A percentile compares a stretch with the other conserved stretches of the same genome.
Conservation (phyloP, 2,888 invertebrate species). For the Polydrusus cervinus region DNA sequence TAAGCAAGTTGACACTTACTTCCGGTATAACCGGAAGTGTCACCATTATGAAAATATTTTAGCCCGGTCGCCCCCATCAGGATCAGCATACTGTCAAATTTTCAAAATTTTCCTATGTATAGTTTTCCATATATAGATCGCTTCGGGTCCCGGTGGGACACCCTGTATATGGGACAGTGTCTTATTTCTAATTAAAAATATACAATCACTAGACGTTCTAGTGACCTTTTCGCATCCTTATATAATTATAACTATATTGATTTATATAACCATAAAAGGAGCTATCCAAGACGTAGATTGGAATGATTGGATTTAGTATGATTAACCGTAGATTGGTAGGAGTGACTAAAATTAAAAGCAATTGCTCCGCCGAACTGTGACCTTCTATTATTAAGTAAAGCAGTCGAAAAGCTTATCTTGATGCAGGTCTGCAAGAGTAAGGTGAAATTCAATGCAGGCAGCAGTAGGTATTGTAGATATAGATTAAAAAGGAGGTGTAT, state of each 20-base stretch:
- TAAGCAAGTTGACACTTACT: no score
- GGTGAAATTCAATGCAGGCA: conserved; percentile 14
- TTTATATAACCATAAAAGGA: conserved; percentile 19
- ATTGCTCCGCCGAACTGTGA: conserved; percentile 3
- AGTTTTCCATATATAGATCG: no score
- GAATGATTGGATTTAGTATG: neutral
- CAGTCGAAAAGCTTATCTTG: conserved; percentile 15
- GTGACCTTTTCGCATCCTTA: neutral
- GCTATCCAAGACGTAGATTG: neutral
- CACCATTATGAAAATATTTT: no score
- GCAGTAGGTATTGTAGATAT: neutral
- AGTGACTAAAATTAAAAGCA: conserved; percentile 7
- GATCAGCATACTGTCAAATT: no score
- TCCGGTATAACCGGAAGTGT: no score
- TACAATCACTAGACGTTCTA: neutral
- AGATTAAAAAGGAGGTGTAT: neutral
- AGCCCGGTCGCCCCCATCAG: no score
- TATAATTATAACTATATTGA: conserved; percentile 6
- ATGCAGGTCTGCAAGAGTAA: neutral
- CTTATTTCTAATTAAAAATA: no score
- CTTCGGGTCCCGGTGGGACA: no score
- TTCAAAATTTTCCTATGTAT: no score
- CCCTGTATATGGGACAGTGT: no score
- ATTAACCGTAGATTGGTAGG: conserved; percentile 11
- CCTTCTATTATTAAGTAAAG: conserved; percentile 18